Conservation (phyloP, 2,888 invertebrate species). For the Ferrisia virgata region DNA sequence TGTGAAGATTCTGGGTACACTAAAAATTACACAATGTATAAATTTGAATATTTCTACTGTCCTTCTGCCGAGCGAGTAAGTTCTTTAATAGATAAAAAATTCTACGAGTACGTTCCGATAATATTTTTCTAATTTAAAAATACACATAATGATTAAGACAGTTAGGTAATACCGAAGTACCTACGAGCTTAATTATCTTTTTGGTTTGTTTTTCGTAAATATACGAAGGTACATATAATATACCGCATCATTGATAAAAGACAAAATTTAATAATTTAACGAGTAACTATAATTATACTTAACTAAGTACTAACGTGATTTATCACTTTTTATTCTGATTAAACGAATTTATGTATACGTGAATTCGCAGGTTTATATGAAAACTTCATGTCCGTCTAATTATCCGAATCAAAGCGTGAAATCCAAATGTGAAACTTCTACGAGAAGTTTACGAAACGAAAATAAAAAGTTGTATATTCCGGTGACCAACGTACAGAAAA, state of each 20-base stretch:
- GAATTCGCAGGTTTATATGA: conserved; percentile 25
- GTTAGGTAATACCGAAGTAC: too few species aligned
- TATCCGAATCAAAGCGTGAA: background rate
- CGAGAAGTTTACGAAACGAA: background rate
- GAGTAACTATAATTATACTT: background rate
- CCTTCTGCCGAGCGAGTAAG: background rate
- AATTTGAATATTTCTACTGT: background rate
- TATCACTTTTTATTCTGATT: too few species aligned
- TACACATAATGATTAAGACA: too few species aligned
- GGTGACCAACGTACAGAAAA: conserved; percentile 1
- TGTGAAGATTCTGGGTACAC: background rate
- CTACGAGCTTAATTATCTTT: too few species aligned
- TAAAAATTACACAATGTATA: background rate
- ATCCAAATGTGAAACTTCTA: conserved; percentile 24
- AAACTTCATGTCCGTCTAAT: background rate
- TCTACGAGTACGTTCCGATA: background rate
- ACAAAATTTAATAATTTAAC: background rate
- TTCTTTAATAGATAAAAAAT: background rate
- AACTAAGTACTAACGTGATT: too few species aligned
- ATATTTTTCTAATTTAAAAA: background rate
- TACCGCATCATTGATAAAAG: too few species aligned
- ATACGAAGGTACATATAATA: too few species aligned
- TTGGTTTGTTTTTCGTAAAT: too few species aligned
- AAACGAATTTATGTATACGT: too few species aligned
- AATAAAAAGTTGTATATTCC: conserved; percentile 13